Conservation (phyloP, 1,140 invertebrate species). For the Drosophila mojavensis region DNA sequence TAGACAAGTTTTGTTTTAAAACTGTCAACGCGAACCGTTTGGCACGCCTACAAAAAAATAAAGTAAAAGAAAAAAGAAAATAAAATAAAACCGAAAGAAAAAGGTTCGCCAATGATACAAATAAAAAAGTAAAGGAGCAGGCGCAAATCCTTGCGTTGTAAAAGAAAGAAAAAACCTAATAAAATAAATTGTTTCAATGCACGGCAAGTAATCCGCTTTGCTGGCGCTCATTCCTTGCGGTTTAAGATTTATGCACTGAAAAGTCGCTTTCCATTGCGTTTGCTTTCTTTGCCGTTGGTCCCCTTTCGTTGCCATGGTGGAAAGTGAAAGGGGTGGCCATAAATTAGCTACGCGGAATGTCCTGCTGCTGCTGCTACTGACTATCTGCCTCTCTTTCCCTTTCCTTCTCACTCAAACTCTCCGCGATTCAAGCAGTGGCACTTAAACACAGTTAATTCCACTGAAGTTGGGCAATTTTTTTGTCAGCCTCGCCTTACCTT, state of each 20-base stretch:
- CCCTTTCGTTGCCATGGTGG: conserved; percentile 21
- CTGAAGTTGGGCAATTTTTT: conserved; percentile 50
- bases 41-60: conserved; percentile 55
- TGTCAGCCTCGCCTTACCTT: neutral
- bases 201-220: conserved; percentile 75
- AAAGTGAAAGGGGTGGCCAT: conserved; percentile 76
- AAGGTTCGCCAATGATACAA: conserved; percentile 13
- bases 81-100: conserved; percentile 10
- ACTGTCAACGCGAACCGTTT: conserved; percentile 58
- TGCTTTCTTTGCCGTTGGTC: conserved; percentile 19
- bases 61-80: conserved; percentile 12
- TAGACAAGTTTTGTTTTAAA: conserved; percentile 80
- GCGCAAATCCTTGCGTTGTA: conserved; percentile 26
- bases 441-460: conserved; percentile 78
- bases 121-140: conserved; percentile 2
- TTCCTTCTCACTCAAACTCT: neutral
- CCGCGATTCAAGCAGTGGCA: conserved; percentile 36
- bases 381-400: neutral
- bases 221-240: conserved; percentile 69
- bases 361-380: neutral
- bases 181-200: conserved; percentile 81
- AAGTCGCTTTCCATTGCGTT: conserved; percentile 62
- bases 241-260: conserved; percentile 79
- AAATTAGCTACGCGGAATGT: conserved; percentile 73
- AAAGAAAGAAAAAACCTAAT: conserved; percentile 50